phyloP scores from a whole-genome alignment of 2,113 vertebrate genomes.

The Mustelus asterias region DNA sequence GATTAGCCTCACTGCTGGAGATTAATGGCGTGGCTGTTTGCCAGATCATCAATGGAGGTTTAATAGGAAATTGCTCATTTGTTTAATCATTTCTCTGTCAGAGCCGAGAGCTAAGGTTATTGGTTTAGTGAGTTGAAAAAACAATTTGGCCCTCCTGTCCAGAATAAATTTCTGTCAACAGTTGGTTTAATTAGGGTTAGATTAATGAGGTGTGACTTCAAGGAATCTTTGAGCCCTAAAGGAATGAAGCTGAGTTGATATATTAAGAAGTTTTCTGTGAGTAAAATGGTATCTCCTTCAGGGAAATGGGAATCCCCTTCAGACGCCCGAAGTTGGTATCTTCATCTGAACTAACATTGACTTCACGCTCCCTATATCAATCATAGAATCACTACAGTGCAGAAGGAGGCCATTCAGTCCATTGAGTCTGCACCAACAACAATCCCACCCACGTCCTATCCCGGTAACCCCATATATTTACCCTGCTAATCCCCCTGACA shows the following conservation, averaged over 20 bases:
- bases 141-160: background rate
- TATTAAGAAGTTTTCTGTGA: background rate
- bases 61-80: constrained; percentile 28
- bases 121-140: constrained; percentile 1
- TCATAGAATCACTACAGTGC: no score
- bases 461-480: no score
- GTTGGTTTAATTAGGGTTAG: background rate
- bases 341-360: background rate
- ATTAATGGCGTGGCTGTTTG: constrained; percentile 14
- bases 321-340: background rate
- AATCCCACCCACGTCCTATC: no score
- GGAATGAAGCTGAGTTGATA: background rate
- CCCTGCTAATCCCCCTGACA: no score
- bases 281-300: background rate
- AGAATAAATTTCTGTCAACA: constrained; percentile 9
- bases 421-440: no score
- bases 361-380: background rate
- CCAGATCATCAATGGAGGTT: constrained; percentile 21
- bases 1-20: background rate
- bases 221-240: background rate
- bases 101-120: background rate
- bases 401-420: no score
- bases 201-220: constrained; percentile 28
- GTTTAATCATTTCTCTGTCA: constrained; percentile 19
- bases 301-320: background rate